Conservation (phyloP, 2,797 vertebrate species). For the Arctocebus calabarensis region DNA sequence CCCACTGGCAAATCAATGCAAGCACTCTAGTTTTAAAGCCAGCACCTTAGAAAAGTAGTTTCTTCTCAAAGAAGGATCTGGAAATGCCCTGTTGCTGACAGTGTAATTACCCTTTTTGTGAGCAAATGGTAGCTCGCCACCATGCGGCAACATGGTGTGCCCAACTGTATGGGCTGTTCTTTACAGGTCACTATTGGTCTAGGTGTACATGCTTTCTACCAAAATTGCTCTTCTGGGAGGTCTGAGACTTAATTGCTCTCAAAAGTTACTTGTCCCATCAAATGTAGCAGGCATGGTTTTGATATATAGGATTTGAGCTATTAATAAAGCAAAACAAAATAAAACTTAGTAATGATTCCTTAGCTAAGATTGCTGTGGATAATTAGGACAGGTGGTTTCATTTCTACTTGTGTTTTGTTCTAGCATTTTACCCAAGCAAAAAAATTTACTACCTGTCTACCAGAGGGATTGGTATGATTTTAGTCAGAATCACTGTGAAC, state of each 20-base stretch:
- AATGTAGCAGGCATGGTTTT: neutral
- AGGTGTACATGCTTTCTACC: neutral
- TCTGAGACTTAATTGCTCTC: neutral
- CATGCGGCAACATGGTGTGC: neutral
- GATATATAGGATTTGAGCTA: neutral
- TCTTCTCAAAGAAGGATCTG: neutral
- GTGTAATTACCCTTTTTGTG: neutral
- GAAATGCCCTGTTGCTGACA: neutral
- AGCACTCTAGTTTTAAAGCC: neutral
- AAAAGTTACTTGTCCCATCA: neutral
- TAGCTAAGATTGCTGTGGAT: neutral
- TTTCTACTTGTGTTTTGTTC: conserved; percentile 21
- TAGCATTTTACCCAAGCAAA: conserved; percentile 5
- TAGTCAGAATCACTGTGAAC: neutral
- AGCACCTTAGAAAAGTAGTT: neutral
- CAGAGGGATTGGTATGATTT: neutral
- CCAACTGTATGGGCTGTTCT: neutral
- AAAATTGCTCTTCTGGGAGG: neutral
- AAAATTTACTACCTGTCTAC: neutral
- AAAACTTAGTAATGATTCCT: neutral
- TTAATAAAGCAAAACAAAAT: neutral
- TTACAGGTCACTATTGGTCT: neutral
- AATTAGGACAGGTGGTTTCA: neutral
- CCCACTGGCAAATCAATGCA: neutral
- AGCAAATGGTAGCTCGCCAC: fast-evolving